These are phyloP conservation scores for Nixonia krombeini DNA, from an alignment of 1,140 invertebrate species.

Conservation along the genomic window DNA sequence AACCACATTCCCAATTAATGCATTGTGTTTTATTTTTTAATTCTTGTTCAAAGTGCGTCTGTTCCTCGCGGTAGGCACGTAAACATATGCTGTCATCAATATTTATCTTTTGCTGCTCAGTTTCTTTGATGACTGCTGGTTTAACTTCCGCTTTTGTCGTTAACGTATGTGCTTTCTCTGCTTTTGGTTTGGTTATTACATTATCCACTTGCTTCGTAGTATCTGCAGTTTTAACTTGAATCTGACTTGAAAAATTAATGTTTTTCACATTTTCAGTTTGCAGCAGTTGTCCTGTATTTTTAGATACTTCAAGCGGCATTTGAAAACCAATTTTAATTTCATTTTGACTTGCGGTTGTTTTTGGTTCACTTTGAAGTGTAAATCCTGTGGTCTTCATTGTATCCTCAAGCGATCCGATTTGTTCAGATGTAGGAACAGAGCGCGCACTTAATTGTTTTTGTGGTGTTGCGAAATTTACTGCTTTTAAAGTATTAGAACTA, in stretches of 20 bases:
- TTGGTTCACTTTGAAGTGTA: slow-evolving; percentile 29
- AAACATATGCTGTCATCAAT: slow-evolving; percentile 55
- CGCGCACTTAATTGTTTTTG: not conserved
- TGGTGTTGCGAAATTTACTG: slow-evolving; percentile 8
- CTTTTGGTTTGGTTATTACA: slow-evolving; percentile 28
- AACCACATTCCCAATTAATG: slow-evolving; percentile 60
- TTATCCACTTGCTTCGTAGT: slow-evolving; percentile 1
- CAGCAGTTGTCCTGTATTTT: slow-evolving; percentile 11
- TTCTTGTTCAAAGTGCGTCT: slow-evolving; percentile 71
- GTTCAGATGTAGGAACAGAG: not conserved
- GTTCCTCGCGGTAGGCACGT: slow-evolving; percentile 62
- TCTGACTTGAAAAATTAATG: not conserved
- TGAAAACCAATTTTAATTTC: slow-evolving; percentile 1
- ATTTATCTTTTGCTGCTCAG: slow-evolving; percentile 21
- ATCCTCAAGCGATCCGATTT: slow-evolving; percentile 11
- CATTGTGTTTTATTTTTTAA: slow-evolving; percentile 56
- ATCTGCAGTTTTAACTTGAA: slow-evolving; percentile 37
- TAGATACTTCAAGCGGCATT: slow-evolving; percentile 4
- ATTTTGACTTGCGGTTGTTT: slow-evolving; percentile 1
- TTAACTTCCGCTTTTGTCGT: slow-evolving; percentile 1
- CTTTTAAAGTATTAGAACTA: not conserved
- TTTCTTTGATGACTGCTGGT: slow-evolving; percentile 5
- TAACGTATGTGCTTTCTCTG: slow-evolving; percentile 14
- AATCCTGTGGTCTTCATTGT: slow-evolving; percentile 10
- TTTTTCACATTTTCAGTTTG: slow-evolving; percentile 32